Conservation (phyloP, 1,140 invertebrate species). For the Sesamia nonagrioides region DNA sequence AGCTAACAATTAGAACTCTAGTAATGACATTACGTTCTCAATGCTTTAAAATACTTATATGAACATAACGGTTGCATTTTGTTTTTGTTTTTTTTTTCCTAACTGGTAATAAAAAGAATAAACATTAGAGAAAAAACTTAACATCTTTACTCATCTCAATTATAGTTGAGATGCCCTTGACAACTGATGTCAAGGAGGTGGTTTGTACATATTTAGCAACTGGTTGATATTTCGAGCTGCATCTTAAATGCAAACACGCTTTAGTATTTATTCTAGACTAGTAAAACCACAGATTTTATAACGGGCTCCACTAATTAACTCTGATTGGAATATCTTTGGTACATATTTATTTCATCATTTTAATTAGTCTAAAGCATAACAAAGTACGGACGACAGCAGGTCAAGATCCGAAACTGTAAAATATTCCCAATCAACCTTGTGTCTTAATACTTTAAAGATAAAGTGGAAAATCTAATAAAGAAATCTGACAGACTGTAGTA, state of each 20-base stretch:
- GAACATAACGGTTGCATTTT: not conserved
- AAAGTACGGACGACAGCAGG: no score
- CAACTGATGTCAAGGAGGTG: not conserved
- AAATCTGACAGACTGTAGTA: no score
- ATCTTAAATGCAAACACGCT: not conserved
- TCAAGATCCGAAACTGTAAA: no score
- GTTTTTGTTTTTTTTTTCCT: not conserved
- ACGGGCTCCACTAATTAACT: no score
- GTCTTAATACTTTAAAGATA: no score
- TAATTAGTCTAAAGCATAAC: no score
- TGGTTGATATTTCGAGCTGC: conserved; percentile 16
- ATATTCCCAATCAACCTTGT: no score
- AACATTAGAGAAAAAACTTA: conserved; percentile 20
- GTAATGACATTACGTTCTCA: no score
- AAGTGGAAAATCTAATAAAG: no score
- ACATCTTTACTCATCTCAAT: not conserved
- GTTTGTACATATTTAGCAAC: not conserved
- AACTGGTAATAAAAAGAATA: not conserved
- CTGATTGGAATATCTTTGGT: no score
- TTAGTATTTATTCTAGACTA: not conserved
- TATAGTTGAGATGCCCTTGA: not conserved
- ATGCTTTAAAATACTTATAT: not conserved
- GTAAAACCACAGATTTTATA: not conserved
- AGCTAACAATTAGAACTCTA: no score
- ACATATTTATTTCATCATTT: no score